Evolutionary conservation across 2,797 vertebrate genomes (phyloP), one percentile per base, ranked within the genome.

Genomic region (Fistularia commersonii): DNA sequence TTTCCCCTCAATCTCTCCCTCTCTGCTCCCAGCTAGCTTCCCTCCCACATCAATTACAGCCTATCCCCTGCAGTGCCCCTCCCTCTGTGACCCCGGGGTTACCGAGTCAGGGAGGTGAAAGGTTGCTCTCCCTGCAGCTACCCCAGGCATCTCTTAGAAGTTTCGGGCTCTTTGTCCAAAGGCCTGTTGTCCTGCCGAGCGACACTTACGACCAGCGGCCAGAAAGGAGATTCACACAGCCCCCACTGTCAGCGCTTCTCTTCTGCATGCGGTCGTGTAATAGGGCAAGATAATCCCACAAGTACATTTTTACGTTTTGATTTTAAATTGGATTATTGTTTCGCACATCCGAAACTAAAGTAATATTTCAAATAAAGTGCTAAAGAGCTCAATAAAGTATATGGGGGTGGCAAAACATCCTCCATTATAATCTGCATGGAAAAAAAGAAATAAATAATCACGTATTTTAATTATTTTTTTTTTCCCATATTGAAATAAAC

Each of bases 121-220:
- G 82, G 84, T 84, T 55, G 36, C 62, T 80, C 77, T 81, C 72
- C 72, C 77, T 61, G 50, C 74, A 66, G 79, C 70, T 62, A 80
- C 70, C 64, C 76, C 68, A 68, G 78, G 76, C 83, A 82, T 76
- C 80, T 84, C 81, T 89, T 76, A 82, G 84, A 87, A 82, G 83
- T 86, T 80, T 79, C 66, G 54, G 50, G 68, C 72, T 59, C 47
- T 69, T 64, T n/a, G 15, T 65, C 70, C 68, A 63, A 64, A 74
- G 66, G 72, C 70, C 75, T n/a, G 60, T 50, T 41, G 74, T 70
- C 53, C 57, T 54, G 64, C 52, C 54, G 57, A 57, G 58, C 40
- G 5, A 63, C 75, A 67, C 76, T 65, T 77, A 78, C 75, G 23
- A 23, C 23, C 23, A 23, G 23, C 23, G 64, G 40, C 33, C 43